Percentiles rank a stretch among this genome's conserved stretches.
Conservation (phyloP, 2,888 invertebrate species). For the Xiphydria camelus region DNA sequence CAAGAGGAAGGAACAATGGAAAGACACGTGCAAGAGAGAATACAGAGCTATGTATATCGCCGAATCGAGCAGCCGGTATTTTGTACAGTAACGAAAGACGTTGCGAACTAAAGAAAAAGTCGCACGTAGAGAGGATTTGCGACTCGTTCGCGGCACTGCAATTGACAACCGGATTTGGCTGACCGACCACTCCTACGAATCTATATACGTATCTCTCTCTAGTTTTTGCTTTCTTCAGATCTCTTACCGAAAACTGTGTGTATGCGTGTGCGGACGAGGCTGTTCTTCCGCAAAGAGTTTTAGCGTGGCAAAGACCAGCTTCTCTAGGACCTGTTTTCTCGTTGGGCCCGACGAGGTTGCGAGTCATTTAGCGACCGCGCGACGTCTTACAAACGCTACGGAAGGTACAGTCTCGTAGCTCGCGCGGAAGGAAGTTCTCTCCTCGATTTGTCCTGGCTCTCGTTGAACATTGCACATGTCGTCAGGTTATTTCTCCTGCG, state of each 20-base stretch:
- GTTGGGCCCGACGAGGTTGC: slow-evolving; percentile 19
- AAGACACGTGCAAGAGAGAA: too few relatives aligned
- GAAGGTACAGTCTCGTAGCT: too few relatives aligned
- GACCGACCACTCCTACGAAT: slow-evolving; percentile 19
- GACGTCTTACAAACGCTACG: slow-evolving; percentile 27
- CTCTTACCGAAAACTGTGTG: slow-evolving; percentile 29
- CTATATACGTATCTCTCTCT: slow-evolving; percentile 31
- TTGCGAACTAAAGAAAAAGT: too few relatives aligned
- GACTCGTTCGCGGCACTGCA: too few relatives aligned
- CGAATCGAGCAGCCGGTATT: too few relatives aligned
- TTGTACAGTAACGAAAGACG: too few relatives aligned
- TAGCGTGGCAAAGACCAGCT: slow-evolving; percentile 20
- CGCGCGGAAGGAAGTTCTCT: slow-evolving; percentile 35
- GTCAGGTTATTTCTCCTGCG: slow-evolving; percentile 47
- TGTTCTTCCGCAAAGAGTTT: slow-evolving; percentile 1
- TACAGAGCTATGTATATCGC: too few relatives aligned
- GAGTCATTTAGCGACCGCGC: slow-evolving; percentile 23
- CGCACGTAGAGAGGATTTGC: too few relatives aligned
- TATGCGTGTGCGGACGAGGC: not conserved
- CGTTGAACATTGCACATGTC: too few relatives aligned
- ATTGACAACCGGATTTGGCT: slow-evolving; percentile 13
- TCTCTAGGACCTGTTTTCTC: slow-evolving; percentile 26
- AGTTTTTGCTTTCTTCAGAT: too few relatives aligned
- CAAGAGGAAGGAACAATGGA: too few relatives aligned
- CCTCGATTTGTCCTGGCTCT: slow-evolving; percentile 36